phyloP scores from a whole-genome alignment of 2,797 vertebrate genomes.

The Sternotherus odoratus region DNA sequence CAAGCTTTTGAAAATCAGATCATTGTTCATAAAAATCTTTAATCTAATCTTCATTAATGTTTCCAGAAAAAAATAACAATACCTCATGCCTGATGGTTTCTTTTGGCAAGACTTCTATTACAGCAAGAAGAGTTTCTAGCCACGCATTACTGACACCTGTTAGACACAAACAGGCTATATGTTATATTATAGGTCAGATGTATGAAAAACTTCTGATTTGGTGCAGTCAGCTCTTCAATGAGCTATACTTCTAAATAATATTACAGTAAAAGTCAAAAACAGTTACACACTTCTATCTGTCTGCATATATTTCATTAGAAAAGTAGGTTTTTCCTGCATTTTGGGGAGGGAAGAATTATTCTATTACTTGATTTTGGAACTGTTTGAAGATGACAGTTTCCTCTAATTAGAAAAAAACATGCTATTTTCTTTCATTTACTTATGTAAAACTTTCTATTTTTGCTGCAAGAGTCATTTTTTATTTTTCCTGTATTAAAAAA shows the following conservation, averaged over 20 bases:
- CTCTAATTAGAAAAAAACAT: background rate
- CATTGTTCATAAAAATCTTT: background rate
- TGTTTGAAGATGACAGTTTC: background rate
- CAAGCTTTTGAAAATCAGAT: background rate
- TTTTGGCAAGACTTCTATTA: slow-evolving; percentile 92
- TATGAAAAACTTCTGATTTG: slow-evolving; percentile 19
- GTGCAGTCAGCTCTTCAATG: background rate
- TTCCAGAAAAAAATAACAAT: slow-evolving; percentile 44
- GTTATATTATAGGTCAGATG: background rate
- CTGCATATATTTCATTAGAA: background rate
- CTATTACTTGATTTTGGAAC: background rate
- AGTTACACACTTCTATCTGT: background rate
- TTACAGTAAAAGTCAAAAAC: background rate
- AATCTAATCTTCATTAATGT: background rate
- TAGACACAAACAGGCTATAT: slow-evolving; percentile 33
- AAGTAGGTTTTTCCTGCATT: background rate
- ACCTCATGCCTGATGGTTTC: slow-evolving; percentile 96
- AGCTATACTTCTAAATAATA: background rate
- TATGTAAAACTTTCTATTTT: background rate
- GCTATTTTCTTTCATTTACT: background rate
- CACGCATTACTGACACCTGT: slow-evolving; percentile 94
- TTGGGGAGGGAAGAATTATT: background rate
- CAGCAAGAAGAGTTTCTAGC: slow-evolving; percentile 93
- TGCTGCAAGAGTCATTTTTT: background rate
- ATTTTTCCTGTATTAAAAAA: background rate